Conservation (phyloP, 1,140 invertebrate genomes). For the Heliconius nattereri region DNA sequence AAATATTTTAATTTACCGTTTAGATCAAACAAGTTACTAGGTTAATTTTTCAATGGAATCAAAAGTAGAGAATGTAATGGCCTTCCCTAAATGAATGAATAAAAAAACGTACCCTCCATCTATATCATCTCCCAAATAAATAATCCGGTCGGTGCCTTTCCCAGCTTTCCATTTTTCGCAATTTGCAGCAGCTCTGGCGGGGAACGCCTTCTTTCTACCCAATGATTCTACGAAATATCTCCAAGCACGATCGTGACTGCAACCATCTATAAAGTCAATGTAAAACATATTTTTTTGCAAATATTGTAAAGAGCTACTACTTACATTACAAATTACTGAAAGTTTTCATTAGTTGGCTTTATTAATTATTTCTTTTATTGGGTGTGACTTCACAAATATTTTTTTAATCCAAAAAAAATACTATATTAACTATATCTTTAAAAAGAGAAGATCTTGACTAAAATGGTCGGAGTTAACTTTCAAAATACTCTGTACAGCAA, state of each 20-base stretch:
- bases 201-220: not conserved
- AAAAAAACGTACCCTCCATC: not conserved
- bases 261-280: not conserved
- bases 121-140: slow-evolving; percentile 1
- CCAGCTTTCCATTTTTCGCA: not conserved
- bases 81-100: not conserved
- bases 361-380: too few species aligned
- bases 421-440: too few species aligned
- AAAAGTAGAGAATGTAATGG: not conserved
- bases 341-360: too few species aligned
- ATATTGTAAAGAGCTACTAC: too few species aligned
- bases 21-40: too few species aligned
- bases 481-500: too few species aligned
- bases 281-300: not conserved
- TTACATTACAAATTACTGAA: not conserved
- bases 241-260: not conserved
- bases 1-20: too few species aligned
- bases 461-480: too few species aligned
- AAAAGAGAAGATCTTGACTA: too few species aligned
- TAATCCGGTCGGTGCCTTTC: not conserved
- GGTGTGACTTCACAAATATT: too few species aligned
- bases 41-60: not conserved
- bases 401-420: too few species aligned
- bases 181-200: not conserved
- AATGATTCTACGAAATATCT: slow-evolving; percentile 1